Evolutionary conservation across 2,797 vertebrate species (phyloP).

Genomic region (Valencia hispanica): DNA sequence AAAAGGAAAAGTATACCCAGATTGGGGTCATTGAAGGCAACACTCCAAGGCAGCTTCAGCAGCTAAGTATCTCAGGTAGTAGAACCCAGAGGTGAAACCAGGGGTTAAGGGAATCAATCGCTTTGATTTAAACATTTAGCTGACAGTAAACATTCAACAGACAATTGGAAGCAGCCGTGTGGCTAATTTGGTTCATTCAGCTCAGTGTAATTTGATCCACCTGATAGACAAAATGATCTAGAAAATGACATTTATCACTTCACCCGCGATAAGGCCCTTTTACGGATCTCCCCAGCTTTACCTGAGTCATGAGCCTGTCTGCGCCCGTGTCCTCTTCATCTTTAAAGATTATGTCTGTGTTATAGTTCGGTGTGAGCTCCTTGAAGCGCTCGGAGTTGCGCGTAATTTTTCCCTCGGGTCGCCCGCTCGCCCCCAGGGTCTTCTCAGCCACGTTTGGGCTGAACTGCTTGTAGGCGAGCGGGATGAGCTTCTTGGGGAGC

Average conservation of each 20-base stretch:
- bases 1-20: background rate
- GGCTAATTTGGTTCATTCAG: constrained; percentile 8
- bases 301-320: constrained; percentile 95
- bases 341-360: constrained; percentile 98
- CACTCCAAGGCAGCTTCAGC: background rate
- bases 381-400: constrained; percentile 94
- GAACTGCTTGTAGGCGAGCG: constrained; percentile 96
- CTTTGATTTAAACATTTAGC: constrained; percentile 71
- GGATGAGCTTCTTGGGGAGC: constrained; percentile 91
- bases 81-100: constrained; percentile 48
- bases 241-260: background rate
- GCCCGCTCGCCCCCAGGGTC: constrained; percentile 95
- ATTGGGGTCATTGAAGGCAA: background rate
- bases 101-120: constrained; percentile 66
- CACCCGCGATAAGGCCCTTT: background rate
- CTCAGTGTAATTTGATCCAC: constrained; percentile 1
- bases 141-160: constrained; percentile 61
- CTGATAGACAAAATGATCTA: background rate
- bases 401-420: constrained; percentile 95
- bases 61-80: constrained; percentile 24
- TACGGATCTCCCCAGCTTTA: constrained; percentile 66
- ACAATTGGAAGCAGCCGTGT: constrained; percentile 35
- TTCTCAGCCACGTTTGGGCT: constrained; percentile 97
- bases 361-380: constrained; percentile 96
- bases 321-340: constrained; percentile 98